Base-by-base conservation (phyloP, 1,140 invertebrate genomes). In the Delia radicum region DNA sequence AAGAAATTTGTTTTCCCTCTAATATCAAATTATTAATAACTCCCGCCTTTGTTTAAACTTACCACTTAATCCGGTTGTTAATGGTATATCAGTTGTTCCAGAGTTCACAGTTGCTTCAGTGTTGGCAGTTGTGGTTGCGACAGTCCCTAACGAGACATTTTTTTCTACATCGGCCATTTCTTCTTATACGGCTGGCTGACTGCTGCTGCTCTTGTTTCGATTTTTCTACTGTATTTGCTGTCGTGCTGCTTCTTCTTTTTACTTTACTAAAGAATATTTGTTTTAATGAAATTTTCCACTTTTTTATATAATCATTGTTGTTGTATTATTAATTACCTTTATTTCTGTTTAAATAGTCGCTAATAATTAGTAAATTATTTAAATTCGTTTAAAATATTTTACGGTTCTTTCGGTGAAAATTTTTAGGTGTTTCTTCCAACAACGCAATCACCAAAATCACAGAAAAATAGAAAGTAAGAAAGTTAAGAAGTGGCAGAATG, bases 161-260 rank as follows among this genome's bases (percentile, higher is more conserved):
- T n/a, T n/a, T 76, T 84, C 82, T 75, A 84, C 80, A 77, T 84
- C 82, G 76, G 82, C 82, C 82, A 84, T 84, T 77, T 33, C 37
- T 33, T 69, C 10, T 55, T 55, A 24, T 55, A 21, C 21, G 18
- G 21, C 7, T 55, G 8, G 12, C 6, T 55, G 18, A 21, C 46
- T 4, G 3, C n/a, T 21, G 46, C 46, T 21, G 71, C 63, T 74
- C 71, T 72, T 76, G 76, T 75, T 79, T 79, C 76, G 78, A 81
- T 79, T 80, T 81, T 81, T 78, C 37, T 46, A 48, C 46, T 72
- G 10, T 72, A 12, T 13, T 15, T 28, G 42, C 26, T 15, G 46
- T 73, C 37, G 33, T 27, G 28, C 15, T 15, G 46, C 65, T 69
- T 69, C 65, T 69, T 69, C 65, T 69, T 27, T 33, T 26, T 69